Evolutionary conservation across 1,140 invertebrate genomes (phyloP), one percentile per base, ranked within the genome.

Genomic region (Trachymyrmex cornetzi): DNA sequence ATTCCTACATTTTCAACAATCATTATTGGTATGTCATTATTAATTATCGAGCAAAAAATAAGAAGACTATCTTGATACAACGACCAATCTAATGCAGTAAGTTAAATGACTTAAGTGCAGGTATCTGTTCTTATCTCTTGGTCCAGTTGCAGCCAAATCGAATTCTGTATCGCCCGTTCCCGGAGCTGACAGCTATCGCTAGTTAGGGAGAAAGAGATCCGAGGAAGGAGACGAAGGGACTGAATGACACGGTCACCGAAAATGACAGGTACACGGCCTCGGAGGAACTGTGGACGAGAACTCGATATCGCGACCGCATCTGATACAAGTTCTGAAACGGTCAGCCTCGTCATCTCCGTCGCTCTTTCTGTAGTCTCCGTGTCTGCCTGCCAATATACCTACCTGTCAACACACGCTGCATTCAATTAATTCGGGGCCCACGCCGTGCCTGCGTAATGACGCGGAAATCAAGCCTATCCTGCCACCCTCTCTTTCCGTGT

Each of bases 391-490:
- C 95, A 95, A 95, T 94, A 94, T 94, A 91, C 93, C 93, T 92
- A 89, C 91, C 94, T 95, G 94, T 95, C 95, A 95, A 95, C 95
- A 95, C 95, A 95, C 94, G 93, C 94, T 95, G 93, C 93, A 95
- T 95, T 95, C 94, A 94, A 95, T 95, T 95, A 95, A 93, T 89
- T 93, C 92, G 89, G 69, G 84, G 87, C 92, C 91, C 91, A 90
- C 90, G 91, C 89, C 92, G 87, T 89, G 91, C 66, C 90, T 90
- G 92, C 93, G 92, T 95, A 95, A 95, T 95, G 94, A 95, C 92
- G 94, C 93, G 93, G 93, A 95, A 95, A 94, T 93, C 93, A 94
- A 92, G 87, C 87, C 80, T 86, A 80, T 85, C 87, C 80, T 69
- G 67, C 86, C 82, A 55, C 84, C 67, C 34, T 71, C 69, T 81